Evolutionary conservation across 2,113 vertebrate species (phyloP).

Genomic region (Pituophis catenifer): DNA sequence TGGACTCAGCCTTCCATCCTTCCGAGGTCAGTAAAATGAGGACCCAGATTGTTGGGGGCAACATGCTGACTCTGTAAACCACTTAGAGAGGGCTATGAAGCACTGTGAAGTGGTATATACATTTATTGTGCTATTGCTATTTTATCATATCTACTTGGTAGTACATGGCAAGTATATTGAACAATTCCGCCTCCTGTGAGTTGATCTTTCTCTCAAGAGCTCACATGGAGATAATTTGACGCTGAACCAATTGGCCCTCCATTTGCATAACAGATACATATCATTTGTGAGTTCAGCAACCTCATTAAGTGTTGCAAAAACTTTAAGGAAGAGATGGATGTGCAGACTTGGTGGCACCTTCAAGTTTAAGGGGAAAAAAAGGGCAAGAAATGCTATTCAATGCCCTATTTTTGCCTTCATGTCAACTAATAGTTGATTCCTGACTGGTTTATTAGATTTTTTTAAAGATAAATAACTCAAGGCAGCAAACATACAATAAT

Average conservation of each 20-base stretch:
- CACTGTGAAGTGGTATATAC: no score
- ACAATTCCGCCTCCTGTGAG: background rate
- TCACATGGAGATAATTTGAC: constrained; percentile 6
- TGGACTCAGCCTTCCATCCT: no score
- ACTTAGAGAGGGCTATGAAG: no score
- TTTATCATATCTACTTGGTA: background rate
- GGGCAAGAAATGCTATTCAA: background rate
- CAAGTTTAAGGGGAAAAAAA: background rate
- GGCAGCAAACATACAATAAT: background rate
- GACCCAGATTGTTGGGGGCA: no score
- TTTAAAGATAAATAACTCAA: background rate
- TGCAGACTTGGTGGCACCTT: constrained; percentile 19
- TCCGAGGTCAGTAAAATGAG: no score
- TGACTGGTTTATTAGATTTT: background rate
- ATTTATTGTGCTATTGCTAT: background rate
- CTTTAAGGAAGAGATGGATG: background rate
- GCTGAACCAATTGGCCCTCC: constrained; percentile 5
- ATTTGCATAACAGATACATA: constrained; percentile 18
- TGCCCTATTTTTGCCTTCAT: background rate
- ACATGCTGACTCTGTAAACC: no score
- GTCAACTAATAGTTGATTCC: background rate
- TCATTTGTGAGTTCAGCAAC: constrained; percentile 20
- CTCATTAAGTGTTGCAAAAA: constrained; percentile 30
- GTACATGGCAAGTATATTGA: background rate
- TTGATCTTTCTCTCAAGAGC: background rate